phyloP scores from a whole-genome alignment of 2,113 vertebrate genomes.

The Ibidorhyncha struthersii region DNA sequence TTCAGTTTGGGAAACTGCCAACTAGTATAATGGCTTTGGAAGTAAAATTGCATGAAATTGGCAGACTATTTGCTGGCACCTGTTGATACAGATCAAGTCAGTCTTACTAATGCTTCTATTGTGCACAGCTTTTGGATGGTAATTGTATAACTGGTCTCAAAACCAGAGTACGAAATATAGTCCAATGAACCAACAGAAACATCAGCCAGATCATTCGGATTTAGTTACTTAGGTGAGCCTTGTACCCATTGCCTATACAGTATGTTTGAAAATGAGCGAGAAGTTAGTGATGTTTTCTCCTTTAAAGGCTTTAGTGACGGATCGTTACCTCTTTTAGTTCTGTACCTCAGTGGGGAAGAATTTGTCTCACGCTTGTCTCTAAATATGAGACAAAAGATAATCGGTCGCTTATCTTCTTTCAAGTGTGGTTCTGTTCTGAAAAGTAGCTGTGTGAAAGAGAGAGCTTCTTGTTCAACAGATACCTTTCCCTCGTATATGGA shows the following conservation, averaged over 20 bases:
- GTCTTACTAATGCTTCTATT: not conserved
- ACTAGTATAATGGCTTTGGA: slow-evolving; percentile 13
- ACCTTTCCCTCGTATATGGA: not conserved
- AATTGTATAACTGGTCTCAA: not conserved
- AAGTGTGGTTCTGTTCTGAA: not conserved
- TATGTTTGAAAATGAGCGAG: accelerated
- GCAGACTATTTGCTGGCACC: slow-evolving; percentile 28
- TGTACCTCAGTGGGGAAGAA: not conserved
- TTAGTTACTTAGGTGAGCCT: not conserved
- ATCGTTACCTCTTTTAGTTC: not conserved
- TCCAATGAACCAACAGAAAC: not conserved
- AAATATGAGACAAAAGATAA: not conserved
- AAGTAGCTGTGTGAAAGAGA: not conserved
- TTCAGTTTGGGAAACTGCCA: not conserved
- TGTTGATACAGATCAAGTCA: slow-evolving; percentile 9
- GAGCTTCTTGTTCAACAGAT: not conserved
- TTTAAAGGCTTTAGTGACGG: not conserved
- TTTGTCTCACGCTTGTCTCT: not conserved
- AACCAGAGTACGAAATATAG: not conserved
- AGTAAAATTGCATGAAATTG: slow-evolving; percentile 8
- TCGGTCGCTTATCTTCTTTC: not conserved
- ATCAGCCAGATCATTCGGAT: not conserved
- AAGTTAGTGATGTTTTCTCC: accelerated
- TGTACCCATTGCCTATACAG: accelerated
- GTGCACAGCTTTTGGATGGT: not conserved